Conservation (phyloP, 2,888 invertebrate species). For the Byasa hedistus region DNA sequence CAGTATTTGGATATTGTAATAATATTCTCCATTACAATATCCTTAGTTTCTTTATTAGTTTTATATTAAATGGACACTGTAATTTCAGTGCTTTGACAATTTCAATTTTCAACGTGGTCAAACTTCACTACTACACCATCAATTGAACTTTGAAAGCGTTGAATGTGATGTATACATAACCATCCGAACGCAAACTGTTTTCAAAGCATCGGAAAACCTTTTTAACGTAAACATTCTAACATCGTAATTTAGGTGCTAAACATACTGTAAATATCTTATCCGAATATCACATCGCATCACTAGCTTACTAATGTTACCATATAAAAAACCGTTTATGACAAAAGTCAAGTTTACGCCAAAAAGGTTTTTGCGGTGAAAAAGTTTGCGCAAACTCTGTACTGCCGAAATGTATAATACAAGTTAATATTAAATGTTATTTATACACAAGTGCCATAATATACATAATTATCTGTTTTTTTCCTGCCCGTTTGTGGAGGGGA, state of each 20-base stretch:
- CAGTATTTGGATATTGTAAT: constrained; percentile 73
- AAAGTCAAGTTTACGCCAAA: constrained; percentile 11
- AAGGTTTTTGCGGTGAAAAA: constrained; percentile 28
- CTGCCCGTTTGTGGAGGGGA: constrained; percentile 46
- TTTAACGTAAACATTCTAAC: neutral
- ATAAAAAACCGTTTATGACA: neutral
- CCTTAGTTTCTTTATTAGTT: constrained; percentile 61
- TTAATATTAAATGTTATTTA: constrained; percentile 56
- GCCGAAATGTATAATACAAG: constrained; percentile 56
- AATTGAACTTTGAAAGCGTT: constrained; percentile 3
- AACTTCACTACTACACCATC: constrained; percentile 2
- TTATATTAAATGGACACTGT: constrained; percentile 63
- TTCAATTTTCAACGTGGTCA: constrained; percentile 37
- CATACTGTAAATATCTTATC: neutral
- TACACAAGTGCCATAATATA: constrained; percentile 72
- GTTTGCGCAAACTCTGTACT: constrained; percentile 45
- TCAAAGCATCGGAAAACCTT: neutral
- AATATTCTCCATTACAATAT: constrained; percentile 64
- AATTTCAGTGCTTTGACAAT: constrained; percentile 39
- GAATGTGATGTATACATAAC: constrained; percentile 4
- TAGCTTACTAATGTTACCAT: constrained; percentile 7
- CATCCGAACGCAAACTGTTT: constrained; percentile 1
- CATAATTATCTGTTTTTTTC: constrained; percentile 53
- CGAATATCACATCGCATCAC: neutral
- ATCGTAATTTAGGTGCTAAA: neutral